Conservation (phyloP, 2,113 vertebrate species). For the Zingel zingel region DNA sequence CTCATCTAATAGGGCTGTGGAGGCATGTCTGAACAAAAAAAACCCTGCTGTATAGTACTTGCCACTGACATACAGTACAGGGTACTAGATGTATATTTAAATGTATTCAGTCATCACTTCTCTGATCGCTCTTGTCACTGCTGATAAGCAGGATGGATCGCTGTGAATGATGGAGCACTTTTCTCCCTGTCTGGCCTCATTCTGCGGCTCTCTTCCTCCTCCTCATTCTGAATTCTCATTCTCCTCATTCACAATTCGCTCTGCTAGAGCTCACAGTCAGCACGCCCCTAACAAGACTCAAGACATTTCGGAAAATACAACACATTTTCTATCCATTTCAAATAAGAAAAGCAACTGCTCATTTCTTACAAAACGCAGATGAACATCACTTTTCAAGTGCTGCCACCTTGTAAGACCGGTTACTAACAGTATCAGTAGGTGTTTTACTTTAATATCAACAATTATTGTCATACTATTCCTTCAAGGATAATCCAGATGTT, state of each 20-base stretch:
- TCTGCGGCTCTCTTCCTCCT: slow-evolving; percentile 54
- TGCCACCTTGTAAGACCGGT: background rate
- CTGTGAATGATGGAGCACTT: slow-evolving; percentile 71
- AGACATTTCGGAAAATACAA: background rate
- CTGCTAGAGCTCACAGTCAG: slow-evolving; percentile 44
- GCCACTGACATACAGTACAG: background rate
- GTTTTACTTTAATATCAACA: slow-evolving; percentile 8
- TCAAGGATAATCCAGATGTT: too few relatives aligned
- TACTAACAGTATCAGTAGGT: background rate
- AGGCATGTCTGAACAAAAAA: background rate
- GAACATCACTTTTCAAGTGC: background rate
- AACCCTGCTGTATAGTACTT: too few relatives aligned
- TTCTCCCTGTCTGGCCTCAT: slow-evolving; percentile 62
- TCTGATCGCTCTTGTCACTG: slow-evolving; percentile 44
- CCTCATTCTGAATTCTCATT: slow-evolving; percentile 59
- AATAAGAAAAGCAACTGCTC: background rate
- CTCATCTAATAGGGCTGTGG: too few relatives aligned
- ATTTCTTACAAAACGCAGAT: background rate
- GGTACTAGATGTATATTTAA: background rate
- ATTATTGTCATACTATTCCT: background rate
- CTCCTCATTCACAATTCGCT: slow-evolving; percentile 72
- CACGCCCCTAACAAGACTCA: slow-evolving; percentile 19
- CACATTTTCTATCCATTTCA: slow-evolving; percentile 9
- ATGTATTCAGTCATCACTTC: slow-evolving; percentile 13
- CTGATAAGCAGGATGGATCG: slow-evolving; percentile 55